Percentiles rank a stretch among this genome's conserved stretches.
Evolutionary conservation across 1,140 invertebrate species (phyloP).

Genomic region (Ceratosolen solmsi): DNA sequence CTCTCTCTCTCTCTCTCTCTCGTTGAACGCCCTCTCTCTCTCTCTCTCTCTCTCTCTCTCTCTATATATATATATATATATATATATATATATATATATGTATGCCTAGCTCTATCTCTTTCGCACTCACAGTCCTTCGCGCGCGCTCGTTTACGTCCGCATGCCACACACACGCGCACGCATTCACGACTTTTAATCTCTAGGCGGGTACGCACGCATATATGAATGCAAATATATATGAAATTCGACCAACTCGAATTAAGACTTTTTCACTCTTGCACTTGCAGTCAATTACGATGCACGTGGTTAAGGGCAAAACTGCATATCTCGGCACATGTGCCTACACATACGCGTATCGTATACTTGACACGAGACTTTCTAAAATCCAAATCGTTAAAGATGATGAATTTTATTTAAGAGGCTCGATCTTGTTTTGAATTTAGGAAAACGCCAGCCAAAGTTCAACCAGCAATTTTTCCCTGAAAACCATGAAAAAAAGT

Average conservation of each 20-base stretch:
- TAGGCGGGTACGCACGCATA: not conserved
- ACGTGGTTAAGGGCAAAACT: slow-evolving; percentile 7
- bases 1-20: slow-evolving; percentile 9
- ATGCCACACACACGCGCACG: not conserved
- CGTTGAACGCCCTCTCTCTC: not conserved
- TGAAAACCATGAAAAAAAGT: not conserved
- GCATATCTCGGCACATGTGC: not conserved
- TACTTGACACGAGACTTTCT: not conserved
- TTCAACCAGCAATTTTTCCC: not conserved
- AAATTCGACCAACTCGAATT: not conserved
- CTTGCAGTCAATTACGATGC: not conserved
- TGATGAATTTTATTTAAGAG: too few species aligned
- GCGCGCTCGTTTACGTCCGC: not conserved
- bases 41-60: too few species aligned
- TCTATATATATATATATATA: too few species aligned
- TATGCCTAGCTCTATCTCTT: slow-evolving; percentile 15
- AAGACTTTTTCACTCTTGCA: not conserved
- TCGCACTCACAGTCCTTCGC: too few species aligned
- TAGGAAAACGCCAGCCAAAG: not conserved
- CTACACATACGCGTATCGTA: not conserved
- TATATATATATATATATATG: too few species aligned
- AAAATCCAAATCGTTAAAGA: not conserved
- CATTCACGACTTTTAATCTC: not conserved
- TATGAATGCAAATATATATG: not conserved
- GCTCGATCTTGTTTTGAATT: too few species aligned